Conservation (phyloP, 2,113 vertebrate genomes). For the Paraplagusia blochii region DNA sequence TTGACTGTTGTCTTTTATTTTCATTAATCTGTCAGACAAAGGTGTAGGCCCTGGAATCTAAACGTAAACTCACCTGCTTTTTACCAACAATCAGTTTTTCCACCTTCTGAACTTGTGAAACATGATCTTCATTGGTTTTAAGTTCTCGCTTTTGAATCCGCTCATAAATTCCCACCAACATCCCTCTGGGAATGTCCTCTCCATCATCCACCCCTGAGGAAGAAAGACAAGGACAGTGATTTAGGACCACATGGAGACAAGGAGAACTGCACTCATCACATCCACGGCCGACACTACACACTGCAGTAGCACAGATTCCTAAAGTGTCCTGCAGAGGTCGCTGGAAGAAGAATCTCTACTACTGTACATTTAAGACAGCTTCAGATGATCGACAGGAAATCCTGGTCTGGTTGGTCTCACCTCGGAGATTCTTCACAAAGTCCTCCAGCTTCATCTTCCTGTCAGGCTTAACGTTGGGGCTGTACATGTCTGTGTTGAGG, state of each 20-base stretch:
- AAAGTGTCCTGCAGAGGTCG: conserved; percentile 34
- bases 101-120: conserved; percentile 97
- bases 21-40: no score
- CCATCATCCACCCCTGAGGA: conserved; percentile 92
- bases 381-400: conserved; percentile 2
- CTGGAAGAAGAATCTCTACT: conserved; percentile 16
- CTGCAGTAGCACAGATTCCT: conserved; percentile 1
- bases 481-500: conserved; percentile 99
- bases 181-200: conserved; percentile 93
- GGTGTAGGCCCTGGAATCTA: neutral
- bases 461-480: conserved; percentile 95
- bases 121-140: conserved; percentile 95
- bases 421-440: conserved; percentile 94
- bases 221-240: conserved; percentile 5
- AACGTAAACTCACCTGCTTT: conserved; percentile 83
- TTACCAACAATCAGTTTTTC: conserved; percentile 97
- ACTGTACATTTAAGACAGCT: conserved; percentile 41
- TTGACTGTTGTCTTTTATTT: no score
- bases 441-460: conserved; percentile 98
- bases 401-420: no score
- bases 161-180: conserved; percentile 93
- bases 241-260: conserved; percentile 23
- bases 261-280: conserved; percentile 23
- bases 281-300: neutral
- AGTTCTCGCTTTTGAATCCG: conserved; percentile 93